Conservation (phyloP, 2,113 vertebrate genomes). For the rat (Rattus norvegicus) region DNA sequence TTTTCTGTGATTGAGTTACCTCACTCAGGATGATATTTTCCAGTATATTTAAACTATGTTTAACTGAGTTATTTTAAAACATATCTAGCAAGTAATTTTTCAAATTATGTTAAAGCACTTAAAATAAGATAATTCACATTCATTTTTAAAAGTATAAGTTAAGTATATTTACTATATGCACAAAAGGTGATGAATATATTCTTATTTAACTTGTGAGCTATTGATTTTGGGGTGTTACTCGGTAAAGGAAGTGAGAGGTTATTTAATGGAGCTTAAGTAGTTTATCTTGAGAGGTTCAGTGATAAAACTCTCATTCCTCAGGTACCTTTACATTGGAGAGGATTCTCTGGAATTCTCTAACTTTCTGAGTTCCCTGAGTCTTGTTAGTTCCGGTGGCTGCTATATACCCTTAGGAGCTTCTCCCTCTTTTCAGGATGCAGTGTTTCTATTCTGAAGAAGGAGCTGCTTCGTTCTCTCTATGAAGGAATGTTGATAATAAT, state of each 20-base stretch:
- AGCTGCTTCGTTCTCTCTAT: not conserved
- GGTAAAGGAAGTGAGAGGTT: no score
- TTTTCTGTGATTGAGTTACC: no score
- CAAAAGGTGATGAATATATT: not conserved
- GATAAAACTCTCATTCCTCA: not conserved
- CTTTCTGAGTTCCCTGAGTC: not conserved
- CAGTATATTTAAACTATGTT: not conserved
- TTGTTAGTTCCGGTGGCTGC: not conserved
- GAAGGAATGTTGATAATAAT: not conserved
- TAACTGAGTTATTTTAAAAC: not conserved
- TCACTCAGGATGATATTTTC: no score
- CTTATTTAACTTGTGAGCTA: not conserved
- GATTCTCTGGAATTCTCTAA: not conserved
- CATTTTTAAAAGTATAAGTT: not conserved
- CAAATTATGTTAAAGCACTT: not conserved
- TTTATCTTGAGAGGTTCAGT: not conserved
- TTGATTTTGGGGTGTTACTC: not conserved
- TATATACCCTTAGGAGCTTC: not conserved
- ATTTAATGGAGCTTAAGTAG: no score
- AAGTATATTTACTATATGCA: not conserved
- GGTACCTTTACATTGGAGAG: not conserved
- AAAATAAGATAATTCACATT: not conserved
- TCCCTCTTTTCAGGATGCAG: not conserved
- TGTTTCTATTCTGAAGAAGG: not conserved
- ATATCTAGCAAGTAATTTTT: not conserved